Base-by-base conservation (phyloP, 2,113 vertebrate species). In the Spheniscus mendiculus region DNA sequence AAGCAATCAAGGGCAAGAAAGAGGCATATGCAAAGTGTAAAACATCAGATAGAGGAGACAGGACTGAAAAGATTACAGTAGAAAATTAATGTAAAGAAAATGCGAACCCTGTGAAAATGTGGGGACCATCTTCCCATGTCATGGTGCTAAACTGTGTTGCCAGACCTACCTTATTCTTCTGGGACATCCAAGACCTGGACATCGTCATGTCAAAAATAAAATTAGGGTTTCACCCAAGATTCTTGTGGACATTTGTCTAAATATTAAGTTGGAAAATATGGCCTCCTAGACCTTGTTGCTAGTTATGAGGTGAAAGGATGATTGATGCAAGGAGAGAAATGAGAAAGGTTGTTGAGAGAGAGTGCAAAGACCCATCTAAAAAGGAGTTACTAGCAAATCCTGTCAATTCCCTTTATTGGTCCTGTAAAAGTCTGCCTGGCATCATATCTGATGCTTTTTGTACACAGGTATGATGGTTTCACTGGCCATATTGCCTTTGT, bases 1-100 rank as follows among this genome's bases (percentile, higher is more conserved):
- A 97, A 96, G 66, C 73, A 97, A 96, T 96, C 94, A 97, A 97
- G 95, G 90, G 85, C 92, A 95, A 95, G 85, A 96, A 93, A 93
- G 79, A 95, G 82, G 80, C 92, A 94, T 94, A 90, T 56, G 72
- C 78, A 95, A 95, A 91, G 66, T 86, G 50, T 83, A 87, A 96
- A 95, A 82, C 42, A 69, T 81, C 47, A 85, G 76, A 87, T 19
- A 67, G 55, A 44, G 19, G 26, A 93, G 50, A 89, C 8, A 90
- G 49, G 45, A 90, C 45, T 67, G 29, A 87, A 92, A 79, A 91
- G 21, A 95, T 76, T 83, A 65, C 13, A 70, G 32, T 6, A 58
- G 34, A 87, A 89, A 93, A 85, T 30, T n/a, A 44, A 67, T 56
- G 19, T 10, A 78, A 81, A 83, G 29, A 76, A 88, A 81, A 73